phyloP scores from a whole-genome alignment of 2,797 vertebrate species.

The Dallia pectoralis region DNA sequence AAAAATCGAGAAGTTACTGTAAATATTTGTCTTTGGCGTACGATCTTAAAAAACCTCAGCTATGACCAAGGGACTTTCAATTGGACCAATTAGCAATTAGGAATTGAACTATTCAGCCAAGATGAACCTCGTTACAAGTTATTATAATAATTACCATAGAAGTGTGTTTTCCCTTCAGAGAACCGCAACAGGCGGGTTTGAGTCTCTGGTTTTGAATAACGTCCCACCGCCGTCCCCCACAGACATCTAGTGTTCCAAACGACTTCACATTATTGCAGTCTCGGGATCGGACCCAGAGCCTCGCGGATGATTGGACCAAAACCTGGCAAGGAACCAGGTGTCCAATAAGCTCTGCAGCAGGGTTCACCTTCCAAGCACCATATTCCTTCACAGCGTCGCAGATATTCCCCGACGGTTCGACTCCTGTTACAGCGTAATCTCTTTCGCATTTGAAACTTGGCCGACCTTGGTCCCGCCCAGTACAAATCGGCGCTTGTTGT shows the following conservation, averaged over 20 bases:
- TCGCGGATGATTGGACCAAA: not conserved
- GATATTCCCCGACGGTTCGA: not conserved
- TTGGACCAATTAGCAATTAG: constrained; percentile 52
- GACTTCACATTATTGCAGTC: constrained; percentile 37
- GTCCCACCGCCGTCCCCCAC: constrained; percentile 22
- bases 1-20: constrained; percentile 29
- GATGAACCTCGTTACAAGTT: constrained; percentile 55
- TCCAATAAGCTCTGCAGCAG: constrained; percentile 10
- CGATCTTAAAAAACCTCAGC: constrained; percentile 53
- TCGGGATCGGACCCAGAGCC: constrained; percentile 20
- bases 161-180: constrained; percentile 33
- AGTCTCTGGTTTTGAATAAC: constrained; percentile 31
- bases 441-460: constrained; percentile 25
- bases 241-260: constrained; percentile 29
- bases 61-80: constrained; percentile 43
- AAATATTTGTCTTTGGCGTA: constrained; percentile 46
- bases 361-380: not conserved
- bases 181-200: not conserved
- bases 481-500: constrained; percentile 23
- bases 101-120: constrained; percentile 52
- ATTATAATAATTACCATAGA: constrained; percentile 49
- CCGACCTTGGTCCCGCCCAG: constrained; percentile 14
- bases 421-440: constrained; percentile 1
- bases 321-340: constrained; percentile 8
- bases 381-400: not conserved